phyloP scores from a whole-genome alignment of 2,888 invertebrate genomes.

The Pseudococcus viburni region DNA sequence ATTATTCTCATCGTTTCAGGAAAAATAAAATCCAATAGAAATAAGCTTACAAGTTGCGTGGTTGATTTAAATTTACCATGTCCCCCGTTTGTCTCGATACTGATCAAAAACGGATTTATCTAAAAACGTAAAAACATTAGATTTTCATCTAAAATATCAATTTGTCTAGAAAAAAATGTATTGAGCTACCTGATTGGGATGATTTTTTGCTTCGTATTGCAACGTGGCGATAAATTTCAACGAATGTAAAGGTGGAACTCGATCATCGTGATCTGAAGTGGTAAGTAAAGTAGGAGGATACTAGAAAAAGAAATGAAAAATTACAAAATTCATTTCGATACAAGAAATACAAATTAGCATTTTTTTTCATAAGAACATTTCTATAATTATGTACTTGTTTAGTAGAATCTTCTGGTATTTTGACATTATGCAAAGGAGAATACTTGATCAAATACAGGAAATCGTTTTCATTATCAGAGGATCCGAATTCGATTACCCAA shows the following conservation, averaged over 20 bases:
- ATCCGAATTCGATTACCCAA: constrained; percentile 76
- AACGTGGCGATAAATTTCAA: neutral
- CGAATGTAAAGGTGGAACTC: constrained; percentile 84
- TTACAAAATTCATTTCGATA: neutral
- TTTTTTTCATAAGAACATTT: too few relatives aligned
- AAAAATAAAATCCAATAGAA: too few relatives aligned
- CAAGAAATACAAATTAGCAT: neutral
- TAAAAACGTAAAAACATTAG: neutral
- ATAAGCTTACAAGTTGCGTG: neutral
- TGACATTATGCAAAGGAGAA: neutral
- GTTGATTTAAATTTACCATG: neutral
- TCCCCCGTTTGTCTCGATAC: neutral
- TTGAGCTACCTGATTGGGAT: neutral
- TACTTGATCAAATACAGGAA: constrained; percentile 74
- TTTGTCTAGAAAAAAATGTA: too few relatives aligned
- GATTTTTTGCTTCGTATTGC: neutral
- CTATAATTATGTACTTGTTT: neutral
- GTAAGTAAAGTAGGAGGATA: constrained; percentile 93
- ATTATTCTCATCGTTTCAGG: too few relatives aligned
- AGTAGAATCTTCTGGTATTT: neutral
- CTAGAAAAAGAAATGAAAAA: constrained; percentile 72
- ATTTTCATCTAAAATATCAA: too few relatives aligned
- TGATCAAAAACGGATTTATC: neutral
- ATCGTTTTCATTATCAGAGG: constrained; percentile 94
- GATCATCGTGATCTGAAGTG: constrained; percentile 98